phyloP scores from a whole-genome alignment of 2,888 invertebrate species.

The Platycnemis pennipes region DNA sequence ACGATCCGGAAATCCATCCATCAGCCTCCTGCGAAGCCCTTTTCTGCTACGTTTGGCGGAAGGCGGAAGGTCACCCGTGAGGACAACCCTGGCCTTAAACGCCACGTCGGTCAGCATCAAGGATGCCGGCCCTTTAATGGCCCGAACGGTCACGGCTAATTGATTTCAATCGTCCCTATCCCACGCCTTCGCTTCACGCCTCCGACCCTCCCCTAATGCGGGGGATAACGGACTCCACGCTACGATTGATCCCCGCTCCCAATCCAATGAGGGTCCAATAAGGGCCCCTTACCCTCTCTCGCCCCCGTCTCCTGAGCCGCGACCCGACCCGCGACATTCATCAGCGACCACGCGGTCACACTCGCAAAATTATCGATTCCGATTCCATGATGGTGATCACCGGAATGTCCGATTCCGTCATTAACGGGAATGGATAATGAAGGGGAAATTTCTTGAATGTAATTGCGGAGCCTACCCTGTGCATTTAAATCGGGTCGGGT shows the following conservation, averaged over 20 bases:
- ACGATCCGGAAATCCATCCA: not conserved
- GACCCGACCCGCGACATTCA: not conserved
- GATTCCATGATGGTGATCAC: not conserved
- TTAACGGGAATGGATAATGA: too few species aligned
- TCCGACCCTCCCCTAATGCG: slow-evolving; percentile 24
- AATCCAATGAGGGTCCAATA: not conserved
- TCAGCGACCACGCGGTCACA: not conserved
- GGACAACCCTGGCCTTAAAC: slow-evolving; percentile 45
- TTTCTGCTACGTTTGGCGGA: not conserved
- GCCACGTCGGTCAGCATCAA: slow-evolving; percentile 51
- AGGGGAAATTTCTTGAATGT: too few species aligned
- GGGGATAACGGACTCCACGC: not conserved
- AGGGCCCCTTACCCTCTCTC: not conserved
- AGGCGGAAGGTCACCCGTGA: not conserved
- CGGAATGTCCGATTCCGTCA: too few species aligned
- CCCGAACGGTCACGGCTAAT: slow-evolving; percentile 45
- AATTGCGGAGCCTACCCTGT: too few species aligned
- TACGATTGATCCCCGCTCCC: slow-evolving; percentile 5
- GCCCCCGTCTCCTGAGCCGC: not conserved
- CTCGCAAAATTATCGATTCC: not conserved
- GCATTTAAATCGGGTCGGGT: too few species aligned
- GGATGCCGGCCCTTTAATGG: slow-evolving; percentile 64
- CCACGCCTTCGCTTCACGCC: not conserved
- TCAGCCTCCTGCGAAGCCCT: not conserved
- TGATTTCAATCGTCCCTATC: slow-evolving; percentile 46